Conservation (phyloP, 1,140 invertebrate genomes). For the Ceratina calcarata region DNA sequence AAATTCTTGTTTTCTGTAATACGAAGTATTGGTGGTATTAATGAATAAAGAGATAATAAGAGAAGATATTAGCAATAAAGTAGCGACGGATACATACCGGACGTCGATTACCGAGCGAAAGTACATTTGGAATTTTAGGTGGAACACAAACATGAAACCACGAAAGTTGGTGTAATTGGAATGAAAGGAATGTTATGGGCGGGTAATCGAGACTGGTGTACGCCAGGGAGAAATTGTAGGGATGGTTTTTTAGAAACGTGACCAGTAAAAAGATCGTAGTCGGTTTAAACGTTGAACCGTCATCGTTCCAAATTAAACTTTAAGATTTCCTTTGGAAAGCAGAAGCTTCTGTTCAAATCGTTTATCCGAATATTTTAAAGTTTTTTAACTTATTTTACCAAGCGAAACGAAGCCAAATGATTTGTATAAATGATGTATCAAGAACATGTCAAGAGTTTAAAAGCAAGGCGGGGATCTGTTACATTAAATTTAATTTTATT, state of each 20-base stretch:
- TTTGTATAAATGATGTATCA: not conserved
- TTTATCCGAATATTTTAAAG: not conserved
- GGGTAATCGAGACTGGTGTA: not conserved
- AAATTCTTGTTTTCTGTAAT: not conserved
- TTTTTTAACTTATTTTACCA: no score
- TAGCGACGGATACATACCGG: no score
- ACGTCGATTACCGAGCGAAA: not conserved
- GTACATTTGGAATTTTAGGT: not conserved
- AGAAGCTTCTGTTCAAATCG: not conserved
- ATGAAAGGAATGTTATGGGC: slow-evolving; percentile 8
- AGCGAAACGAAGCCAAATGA: not conserved
- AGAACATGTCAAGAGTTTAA: not conserved
- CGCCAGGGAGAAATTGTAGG: slow-evolving; percentile 2
- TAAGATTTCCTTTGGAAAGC: not conserved
- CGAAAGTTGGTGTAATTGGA: slow-evolving; percentile 1
- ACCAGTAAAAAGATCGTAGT: not conserved
- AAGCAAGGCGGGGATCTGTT: not conserved
- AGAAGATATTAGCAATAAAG: no score
- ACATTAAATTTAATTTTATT: not conserved
- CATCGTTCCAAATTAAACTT: not conserved
- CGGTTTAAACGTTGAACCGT: not conserved
- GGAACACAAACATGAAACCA: not conserved
- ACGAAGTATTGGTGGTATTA: not conserved
- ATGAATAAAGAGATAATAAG: not conserved
- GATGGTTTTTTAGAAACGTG: slow-evolving; percentile 19